Evolutionary conservation across 2,797 vertebrate genomes (phyloP).

Genomic region (Odontamblyopus lacepedii): DNA sequence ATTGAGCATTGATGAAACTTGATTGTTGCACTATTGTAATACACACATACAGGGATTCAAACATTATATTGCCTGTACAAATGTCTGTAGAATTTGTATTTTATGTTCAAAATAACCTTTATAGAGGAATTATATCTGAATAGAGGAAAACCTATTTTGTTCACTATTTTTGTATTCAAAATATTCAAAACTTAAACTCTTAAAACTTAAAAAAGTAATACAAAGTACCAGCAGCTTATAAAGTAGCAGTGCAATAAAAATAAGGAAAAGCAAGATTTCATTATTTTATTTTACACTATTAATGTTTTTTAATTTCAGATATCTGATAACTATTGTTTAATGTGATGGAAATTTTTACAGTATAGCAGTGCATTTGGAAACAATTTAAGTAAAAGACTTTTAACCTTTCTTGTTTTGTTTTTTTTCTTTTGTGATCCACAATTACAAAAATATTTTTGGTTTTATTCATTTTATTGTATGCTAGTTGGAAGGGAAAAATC

Average conservation of each 20-base stretch:
- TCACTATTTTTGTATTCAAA: slow-evolving; percentile 62
- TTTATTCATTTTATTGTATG: no score
- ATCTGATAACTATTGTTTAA: slow-evolving; percentile 12
- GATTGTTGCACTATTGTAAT: neutral
- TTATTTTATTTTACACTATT: slow-evolving; percentile 7
- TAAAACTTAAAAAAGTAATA: neutral
- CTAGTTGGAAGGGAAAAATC: no score
- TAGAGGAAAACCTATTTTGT: slow-evolving; percentile 29
- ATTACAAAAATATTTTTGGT: no score
- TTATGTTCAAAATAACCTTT: neutral
- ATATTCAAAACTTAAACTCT: slow-evolving; percentile 22
- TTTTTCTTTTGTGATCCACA: neutral
- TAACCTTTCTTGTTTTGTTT: neutral
- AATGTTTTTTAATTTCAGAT: slow-evolving; percentile 11
- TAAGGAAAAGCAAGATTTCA: slow-evolving; percentile 5
- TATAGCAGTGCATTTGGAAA: slow-evolving; percentile 44
- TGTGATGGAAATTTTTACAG: slow-evolving; percentile 19
- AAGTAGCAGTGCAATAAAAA: slow-evolving; percentile 17
- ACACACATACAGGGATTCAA: neutral
- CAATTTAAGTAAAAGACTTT: slow-evolving; percentile 63
- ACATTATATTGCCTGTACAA: neutral
- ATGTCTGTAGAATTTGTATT: neutral
- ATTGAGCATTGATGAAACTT: neutral
- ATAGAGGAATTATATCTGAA: slow-evolving; percentile 24
- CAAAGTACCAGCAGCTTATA: slow-evolving; percentile 38